Evolutionary conservation across 2,797 vertebrate genomes (phyloP).

Genomic region (Acomys russatus): DNA sequence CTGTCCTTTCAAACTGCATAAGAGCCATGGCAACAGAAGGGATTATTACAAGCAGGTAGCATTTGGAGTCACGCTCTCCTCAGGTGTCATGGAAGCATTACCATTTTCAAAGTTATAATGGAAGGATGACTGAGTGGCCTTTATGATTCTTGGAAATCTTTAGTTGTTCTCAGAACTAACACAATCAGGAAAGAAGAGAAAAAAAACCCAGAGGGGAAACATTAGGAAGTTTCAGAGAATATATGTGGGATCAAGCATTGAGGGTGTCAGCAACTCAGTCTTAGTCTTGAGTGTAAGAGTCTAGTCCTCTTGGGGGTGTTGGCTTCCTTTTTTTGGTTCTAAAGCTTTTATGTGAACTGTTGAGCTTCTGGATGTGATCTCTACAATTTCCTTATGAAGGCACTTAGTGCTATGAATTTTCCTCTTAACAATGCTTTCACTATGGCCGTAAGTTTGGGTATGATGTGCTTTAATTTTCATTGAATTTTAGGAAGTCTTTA

Average conservation of each 20-base stretch:
- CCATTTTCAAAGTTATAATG: not conserved
- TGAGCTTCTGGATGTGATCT: too few relatives aligned
- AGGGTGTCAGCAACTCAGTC: fast-evolving
- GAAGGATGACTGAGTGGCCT: not conserved
- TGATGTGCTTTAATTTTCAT: too few relatives aligned
- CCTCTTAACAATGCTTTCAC: too few relatives aligned
- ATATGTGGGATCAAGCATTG: not conserved
- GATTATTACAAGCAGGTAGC: not conserved
- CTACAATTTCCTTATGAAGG: too few relatives aligned
- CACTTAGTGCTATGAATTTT: too few relatives aligned
- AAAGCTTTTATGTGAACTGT: too few relatives aligned
- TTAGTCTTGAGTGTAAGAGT: not conserved
- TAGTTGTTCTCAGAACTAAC: not conserved
- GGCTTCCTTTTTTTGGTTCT: too few relatives aligned
- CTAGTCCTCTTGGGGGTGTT: not conserved
- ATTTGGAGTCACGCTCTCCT: not conserved
- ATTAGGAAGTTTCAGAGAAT: not conserved
- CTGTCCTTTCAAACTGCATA: not conserved
- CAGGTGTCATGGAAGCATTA: not conserved
- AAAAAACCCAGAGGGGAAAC: not conserved
- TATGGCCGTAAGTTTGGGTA: too few relatives aligned
- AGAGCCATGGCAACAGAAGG: not conserved
- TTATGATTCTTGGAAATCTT: not conserved
- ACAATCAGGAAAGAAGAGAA: not conserved
- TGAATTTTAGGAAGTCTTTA: too few relatives aligned